Evolutionary conservation across 1,140 invertebrate genomes (phyloP).

Genomic region (Alviniconcha marisindica): DNA sequence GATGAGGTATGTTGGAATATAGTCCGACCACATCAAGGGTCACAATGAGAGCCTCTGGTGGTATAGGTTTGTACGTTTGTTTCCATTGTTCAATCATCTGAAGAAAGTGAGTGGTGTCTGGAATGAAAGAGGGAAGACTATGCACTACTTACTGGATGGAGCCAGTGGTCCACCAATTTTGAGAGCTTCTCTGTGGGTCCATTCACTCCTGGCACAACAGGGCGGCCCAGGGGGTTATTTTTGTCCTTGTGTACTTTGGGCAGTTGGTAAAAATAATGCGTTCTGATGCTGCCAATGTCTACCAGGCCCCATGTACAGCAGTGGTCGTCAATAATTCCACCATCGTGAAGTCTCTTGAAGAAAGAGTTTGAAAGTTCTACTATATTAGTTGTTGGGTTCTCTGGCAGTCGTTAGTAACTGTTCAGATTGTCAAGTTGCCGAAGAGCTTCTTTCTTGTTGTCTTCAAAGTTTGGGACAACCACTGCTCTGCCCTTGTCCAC

Average conservation of each 20-base stretch:
- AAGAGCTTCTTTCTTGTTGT: not conserved
- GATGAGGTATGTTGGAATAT: not conserved
- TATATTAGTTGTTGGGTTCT: not conserved
- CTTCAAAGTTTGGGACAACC: not conserved
- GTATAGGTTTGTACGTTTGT: not conserved
- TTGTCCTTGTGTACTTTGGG: not conserved
- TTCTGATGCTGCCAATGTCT: not conserved
- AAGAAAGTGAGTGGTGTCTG: not conserved
- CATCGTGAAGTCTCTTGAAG: not conserved
- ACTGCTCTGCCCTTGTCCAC: not conserved
- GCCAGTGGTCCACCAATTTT: not conserved
- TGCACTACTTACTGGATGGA: not conserved
- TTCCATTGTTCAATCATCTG: not conserved
- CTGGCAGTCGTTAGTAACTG: not conserved
- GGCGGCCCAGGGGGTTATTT: not conserved
- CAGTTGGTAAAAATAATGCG: not conserved
- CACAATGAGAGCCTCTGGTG: not conserved
- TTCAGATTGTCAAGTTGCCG: not conserved
- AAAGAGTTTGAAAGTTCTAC: not conserved
- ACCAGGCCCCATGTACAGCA: not conserved
- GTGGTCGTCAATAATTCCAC: not conserved
- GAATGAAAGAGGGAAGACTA: not conserved
- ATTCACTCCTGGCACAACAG: not conserved
- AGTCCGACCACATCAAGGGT: not conserved
- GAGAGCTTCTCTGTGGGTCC: not conserved